Evolutionary conservation across 2,888 invertebrate species (phyloP), one percentile per base, ranked within the genome.

Genomic region (Epinotia ramella): DNA sequence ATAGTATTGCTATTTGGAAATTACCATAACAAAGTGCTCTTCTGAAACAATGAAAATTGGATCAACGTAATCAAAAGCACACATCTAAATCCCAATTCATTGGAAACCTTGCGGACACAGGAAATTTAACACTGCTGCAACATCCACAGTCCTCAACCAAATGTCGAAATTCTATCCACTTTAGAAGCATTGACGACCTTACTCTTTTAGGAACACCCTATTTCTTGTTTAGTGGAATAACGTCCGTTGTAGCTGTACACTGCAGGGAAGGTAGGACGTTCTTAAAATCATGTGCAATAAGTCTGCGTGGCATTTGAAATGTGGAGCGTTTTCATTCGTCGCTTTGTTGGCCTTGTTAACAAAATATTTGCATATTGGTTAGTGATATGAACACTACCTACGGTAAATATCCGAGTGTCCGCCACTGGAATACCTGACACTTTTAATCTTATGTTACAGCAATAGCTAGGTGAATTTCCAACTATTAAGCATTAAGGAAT

Each of bases 331-430:
- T 7, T 16, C 46, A 12, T 6, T 60, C 12, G 5, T 28, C 60
- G 69, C 18, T 70, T 62, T 53, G 33, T 53, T 70, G 7, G 16
- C 33, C 33, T 33, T 33, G 12, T 28, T 7, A 62, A 33, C 60
- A 33, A 62, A 53, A 70, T 67, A 56, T 62, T 70, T 70, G 13
- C 60, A 18, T 28, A 49, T 60, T 56, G 40, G 40, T 57, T 16
- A 16, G 49, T 49, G 49, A 13, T 12, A 44, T 44, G 44, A 12
- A 11, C 44, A 12, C 44, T 12, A 44, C 11, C 3, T 12, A 12
- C 44, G 13, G 46, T 49, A 33, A 33, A 33, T 33, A 0, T 33
- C 33, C 33, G 6, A 33, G 33, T 33, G 33, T 1, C 33, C 33
- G 33, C 33, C 33, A 33, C 33, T 6, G 6, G 33, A 6, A 6